These are phyloP conservation scores for Lepidonotus clava DNA, from an alignment of 2,888 invertebrate genomes.

Conservation along the genomic window DNA sequence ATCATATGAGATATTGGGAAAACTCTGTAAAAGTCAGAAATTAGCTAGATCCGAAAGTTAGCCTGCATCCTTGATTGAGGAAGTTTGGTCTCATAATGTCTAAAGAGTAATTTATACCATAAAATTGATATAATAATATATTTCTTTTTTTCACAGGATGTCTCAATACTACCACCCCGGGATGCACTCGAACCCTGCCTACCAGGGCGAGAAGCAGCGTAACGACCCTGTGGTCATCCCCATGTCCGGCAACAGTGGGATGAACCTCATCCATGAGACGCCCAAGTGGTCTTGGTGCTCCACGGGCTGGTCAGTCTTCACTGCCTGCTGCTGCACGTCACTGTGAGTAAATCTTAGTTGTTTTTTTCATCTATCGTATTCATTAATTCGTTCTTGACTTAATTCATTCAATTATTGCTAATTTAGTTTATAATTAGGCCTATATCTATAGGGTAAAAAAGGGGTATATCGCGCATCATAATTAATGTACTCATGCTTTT, in stretches of 20 bases:
- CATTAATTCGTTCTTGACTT: not conserved
- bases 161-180: slow-evolving; percentile 30
- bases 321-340: slow-evolving; percentile 45
- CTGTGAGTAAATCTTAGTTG: not conserved
- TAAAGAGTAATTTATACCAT: too few relatives aligned
- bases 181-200: slow-evolving; percentile 47
- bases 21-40: too few relatives aligned
- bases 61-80: too few relatives aligned
- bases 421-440: not conserved
- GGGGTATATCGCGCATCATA: too few relatives aligned
- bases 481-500: too few relatives aligned
- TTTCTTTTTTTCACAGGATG: slow-evolving; percentile 40
- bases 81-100: too few relatives aligned
- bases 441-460: too few relatives aligned
- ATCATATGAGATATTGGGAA: too few relatives aligned
- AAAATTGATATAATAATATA: too few relatives aligned
- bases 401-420: too few relatives aligned
- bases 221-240: not conserved
- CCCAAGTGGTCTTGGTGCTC: slow-evolving; percentile 56
- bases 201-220: slow-evolving; percentile 46
- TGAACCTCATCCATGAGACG: not conserved
- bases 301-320: slow-evolving; percentile 48
- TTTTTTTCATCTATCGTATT: not conserved
- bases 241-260: not conserved
- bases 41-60: too few relatives aligned